Conservation (phyloP, 2,888 invertebrate genomes). For the Coelinius sp. region DNA sequence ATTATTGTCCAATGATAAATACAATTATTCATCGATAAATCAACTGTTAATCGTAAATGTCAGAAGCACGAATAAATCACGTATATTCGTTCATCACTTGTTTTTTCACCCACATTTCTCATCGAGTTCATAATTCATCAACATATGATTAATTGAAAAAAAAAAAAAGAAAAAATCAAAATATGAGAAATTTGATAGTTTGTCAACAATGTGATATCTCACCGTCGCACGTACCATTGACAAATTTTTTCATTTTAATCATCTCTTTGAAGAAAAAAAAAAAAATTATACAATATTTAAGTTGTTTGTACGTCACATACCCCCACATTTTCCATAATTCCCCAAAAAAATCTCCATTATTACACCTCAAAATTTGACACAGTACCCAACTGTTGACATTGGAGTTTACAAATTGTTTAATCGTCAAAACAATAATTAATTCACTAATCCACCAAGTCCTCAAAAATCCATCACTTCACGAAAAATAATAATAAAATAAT, state of each 20-base stretch:
- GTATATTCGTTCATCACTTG: slow-evolving; percentile 40
- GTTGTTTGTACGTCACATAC: not conserved
- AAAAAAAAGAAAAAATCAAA: not conserved
- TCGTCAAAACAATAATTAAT: not conserved
- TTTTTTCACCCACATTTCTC: slow-evolving; percentile 15
- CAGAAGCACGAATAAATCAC: slow-evolving; percentile 8
- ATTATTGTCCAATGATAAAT: slow-evolving; percentile 34
- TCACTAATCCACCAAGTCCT: not conserved
- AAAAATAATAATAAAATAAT: not conserved
- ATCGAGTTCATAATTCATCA: slow-evolving; percentile 12
- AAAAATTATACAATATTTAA: not conserved
- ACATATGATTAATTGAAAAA: not conserved
- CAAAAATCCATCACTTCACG: not conserved
- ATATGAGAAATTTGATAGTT: not conserved
- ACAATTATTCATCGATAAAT: slow-evolving; percentile 18
- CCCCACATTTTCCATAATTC: not conserved
- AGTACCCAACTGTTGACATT: not conserved
- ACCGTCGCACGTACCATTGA: not conserved
- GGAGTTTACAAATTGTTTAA: not conserved
- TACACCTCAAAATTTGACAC: not conserved
- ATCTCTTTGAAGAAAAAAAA: not conserved
- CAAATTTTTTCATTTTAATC: not conserved
- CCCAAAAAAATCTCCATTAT: not conserved
- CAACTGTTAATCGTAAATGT: not conserved
- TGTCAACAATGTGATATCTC: not conserved